Conservation (phyloP, 2,888 invertebrate genomes). For the Notodonta dromedarius region DNA sequence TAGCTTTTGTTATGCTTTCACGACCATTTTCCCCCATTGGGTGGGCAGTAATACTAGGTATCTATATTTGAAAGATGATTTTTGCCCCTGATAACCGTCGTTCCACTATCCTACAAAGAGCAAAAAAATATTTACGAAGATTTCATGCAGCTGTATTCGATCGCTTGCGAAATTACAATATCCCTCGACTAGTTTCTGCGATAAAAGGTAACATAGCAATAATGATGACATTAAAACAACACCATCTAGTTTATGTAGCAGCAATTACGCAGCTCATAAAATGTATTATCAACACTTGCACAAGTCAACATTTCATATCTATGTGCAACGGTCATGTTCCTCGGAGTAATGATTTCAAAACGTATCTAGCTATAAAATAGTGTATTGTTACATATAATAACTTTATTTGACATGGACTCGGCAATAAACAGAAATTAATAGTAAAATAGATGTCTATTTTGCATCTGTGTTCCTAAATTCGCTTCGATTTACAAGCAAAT, state of each 20-base stretch:
- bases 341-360: background rate
- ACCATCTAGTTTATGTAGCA: background rate
- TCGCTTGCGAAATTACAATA: background rate
- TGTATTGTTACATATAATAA: background rate
- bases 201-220: background rate
- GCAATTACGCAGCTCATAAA: background rate
- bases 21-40: slow-evolving; percentile 8
- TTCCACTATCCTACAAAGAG: too few species aligned
- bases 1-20: slow-evolving; percentile 40
- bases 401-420: too few species aligned
- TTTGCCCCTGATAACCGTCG: too few species aligned
- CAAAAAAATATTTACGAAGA: too few species aligned
- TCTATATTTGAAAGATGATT: too few species aligned
- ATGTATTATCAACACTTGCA: slow-evolving; percentile 2
- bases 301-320: background rate
- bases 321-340: background rate
- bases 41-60: background rate
- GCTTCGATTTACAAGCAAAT: too few species aligned
- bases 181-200: background rate
- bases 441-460: background rate
- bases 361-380: background rate
- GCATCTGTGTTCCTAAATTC: too few species aligned
- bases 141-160: too few species aligned
- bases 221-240: background rate
- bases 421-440: background rate